Conservation (phyloP, 2,797 vertebrate genomes). For the Smutsia temminckii region DNA sequence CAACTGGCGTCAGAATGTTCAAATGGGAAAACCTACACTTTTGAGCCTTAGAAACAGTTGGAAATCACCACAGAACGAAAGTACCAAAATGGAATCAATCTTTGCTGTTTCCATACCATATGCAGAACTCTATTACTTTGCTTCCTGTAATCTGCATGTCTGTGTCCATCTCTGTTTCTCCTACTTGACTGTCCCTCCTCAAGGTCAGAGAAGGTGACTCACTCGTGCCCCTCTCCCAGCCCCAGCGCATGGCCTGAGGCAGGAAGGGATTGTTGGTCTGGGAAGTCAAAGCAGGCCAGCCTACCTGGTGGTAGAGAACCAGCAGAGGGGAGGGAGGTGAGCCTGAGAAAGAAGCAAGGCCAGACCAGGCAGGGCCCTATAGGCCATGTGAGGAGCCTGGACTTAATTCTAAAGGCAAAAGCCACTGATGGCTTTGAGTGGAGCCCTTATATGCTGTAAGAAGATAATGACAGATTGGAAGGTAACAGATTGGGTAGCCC, state of each 20-base stretch:
- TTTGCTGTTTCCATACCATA: not conserved
- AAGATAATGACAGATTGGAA: not conserved
- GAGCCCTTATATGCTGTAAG: not conserved
- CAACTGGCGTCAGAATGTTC: not conserved
- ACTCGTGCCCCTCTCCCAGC: fast-evolving
- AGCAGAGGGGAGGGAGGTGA: not conserved
- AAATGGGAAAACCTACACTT: not conserved
- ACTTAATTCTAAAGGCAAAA: not conserved
- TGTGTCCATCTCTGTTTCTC: not conserved
- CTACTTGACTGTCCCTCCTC: not conserved
- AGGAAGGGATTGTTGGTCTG: not conserved
- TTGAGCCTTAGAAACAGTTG: not conserved
- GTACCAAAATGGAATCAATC: not conserved
- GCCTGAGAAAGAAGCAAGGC: not conserved
- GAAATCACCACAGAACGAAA: not conserved
- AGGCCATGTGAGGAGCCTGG: not conserved
- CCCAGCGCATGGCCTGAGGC: not conserved
- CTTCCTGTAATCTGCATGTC: not conserved
- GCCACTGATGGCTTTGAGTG: not conserved
- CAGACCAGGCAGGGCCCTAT: not conserved
- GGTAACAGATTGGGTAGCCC: not conserved
- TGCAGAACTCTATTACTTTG: not conserved
- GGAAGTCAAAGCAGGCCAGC: not conserved
- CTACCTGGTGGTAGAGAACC: not conserved
- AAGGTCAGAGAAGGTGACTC: not conserved